Evolutionary conservation across 2,113 vertebrate genomes (phyloP).

Genomic region (Stigmatopora argus): DNA sequence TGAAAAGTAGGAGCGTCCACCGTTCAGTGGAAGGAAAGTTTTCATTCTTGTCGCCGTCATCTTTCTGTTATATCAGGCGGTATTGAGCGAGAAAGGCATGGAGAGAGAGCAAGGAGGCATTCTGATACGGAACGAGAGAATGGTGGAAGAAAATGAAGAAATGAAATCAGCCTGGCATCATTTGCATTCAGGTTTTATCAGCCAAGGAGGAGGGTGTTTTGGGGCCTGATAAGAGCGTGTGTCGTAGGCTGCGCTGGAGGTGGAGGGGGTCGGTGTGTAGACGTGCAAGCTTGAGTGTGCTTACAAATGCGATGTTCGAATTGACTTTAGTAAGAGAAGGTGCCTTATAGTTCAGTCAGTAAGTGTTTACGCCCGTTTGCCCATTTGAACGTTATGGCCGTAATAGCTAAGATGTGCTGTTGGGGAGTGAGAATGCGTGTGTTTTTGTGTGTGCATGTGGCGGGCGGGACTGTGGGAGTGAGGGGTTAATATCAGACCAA

Average conservation of each 20-base stretch:
- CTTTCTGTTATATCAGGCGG: slow-evolving; percentile 6
- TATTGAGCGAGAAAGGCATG: slow-evolving; percentile 10
- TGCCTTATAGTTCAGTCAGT: slow-evolving; percentile 28
- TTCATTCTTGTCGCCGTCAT: slow-evolving; percentile 9
- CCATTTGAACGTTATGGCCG: slow-evolving; percentile 27
- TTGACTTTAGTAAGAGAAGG: slow-evolving; percentile 34
- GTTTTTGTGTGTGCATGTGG: slow-evolving; percentile 21
- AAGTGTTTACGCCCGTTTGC: slow-evolving; percentile 14
- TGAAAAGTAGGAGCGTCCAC: slow-evolving; percentile 2
- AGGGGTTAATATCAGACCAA: slow-evolving; percentile 88
- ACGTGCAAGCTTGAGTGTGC: slow-evolving; percentile 10
- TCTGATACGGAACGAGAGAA: slow-evolving; percentile 44
- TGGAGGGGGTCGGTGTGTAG: slow-evolving; percentile 31
- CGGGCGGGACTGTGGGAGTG: slow-evolving; percentile 16
- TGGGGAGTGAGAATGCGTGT: slow-evolving; percentile 20
- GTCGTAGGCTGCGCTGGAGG: slow-evolving; percentile 49
- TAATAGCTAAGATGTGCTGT: slow-evolving; percentile 18
- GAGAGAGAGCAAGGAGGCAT: slow-evolving; percentile 8
- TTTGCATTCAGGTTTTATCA: slow-evolving; percentile 74
- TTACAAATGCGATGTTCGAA: slow-evolving; percentile 31
- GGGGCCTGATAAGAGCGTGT: slow-evolving; percentile 62
- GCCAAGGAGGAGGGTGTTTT: slow-evolving; percentile 63
- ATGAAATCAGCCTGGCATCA: slow-evolving; percentile 67
- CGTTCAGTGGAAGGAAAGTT: slow-evolving; percentile 39
- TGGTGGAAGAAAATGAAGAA: slow-evolving; percentile 57